Percentiles rank a stretch among this genome's conserved stretches.
These are phyloP conservation scores for Oenanthe oenanthe DNA, from an alignment of 2,113 vertebrate species.

Conservation along the genomic window DNA sequence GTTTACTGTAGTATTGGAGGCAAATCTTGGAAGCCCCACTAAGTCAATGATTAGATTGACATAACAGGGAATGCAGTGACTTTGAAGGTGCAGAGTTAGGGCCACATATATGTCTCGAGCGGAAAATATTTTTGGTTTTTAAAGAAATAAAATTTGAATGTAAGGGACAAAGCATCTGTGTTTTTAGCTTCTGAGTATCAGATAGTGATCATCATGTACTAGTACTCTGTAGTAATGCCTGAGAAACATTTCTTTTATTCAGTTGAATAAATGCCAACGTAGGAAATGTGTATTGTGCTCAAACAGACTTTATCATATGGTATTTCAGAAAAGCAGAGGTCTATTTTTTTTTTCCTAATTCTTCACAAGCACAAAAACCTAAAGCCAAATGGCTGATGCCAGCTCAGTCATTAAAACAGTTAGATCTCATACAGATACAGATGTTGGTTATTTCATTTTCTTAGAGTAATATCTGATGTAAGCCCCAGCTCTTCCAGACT, in stretches of 20 bases:
- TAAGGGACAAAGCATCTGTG: background rate
- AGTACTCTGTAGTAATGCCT: background rate
- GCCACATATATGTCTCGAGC: background rate
- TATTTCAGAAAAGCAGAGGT: background rate
- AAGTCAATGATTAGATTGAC: background rate
- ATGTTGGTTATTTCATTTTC: background rate
- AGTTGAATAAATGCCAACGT: background rate
- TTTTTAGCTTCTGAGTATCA: background rate
- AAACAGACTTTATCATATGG: background rate
- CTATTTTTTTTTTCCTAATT: background rate
- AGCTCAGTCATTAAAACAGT: background rate
- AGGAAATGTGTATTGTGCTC: background rate
- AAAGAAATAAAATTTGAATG: background rate
- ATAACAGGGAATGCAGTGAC: background rate
- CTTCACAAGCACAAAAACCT: background rate
- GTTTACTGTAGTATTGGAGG: background rate
- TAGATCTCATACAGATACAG: background rate
- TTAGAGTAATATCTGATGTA: background rate
- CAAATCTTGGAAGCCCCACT: background rate
- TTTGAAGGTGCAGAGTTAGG: background rate
- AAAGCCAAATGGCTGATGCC: background rate
- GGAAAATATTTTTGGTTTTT: background rate
- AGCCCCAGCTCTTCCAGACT: background rate
- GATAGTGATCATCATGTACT: background rate
- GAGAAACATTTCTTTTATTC: background rate